These are phyloP conservation scores for Dicyrtoma fusca DNA, from an alignment of 2,888 invertebrate species.

Conservation along the genomic window DNA sequence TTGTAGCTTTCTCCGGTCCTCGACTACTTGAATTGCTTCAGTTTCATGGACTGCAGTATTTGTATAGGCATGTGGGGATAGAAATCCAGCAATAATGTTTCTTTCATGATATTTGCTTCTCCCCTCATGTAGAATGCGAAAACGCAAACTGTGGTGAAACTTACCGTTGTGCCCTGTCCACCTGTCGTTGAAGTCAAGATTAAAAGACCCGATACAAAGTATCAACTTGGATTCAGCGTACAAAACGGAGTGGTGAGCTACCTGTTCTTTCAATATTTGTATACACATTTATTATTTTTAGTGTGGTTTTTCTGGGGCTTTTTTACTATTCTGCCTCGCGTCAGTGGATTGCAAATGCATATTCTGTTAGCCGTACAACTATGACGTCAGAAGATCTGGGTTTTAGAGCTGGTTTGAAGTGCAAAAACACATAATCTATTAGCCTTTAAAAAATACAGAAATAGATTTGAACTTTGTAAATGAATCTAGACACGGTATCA, in stretches of 20 bases:
- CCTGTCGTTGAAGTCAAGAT: constrained; percentile 99
- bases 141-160: constrained; percentile 96
- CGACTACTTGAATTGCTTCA: neutral
- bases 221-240: constrained; percentile 99
- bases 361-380: no score
- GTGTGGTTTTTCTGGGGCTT: no score
- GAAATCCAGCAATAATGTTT: constrained; percentile 6
- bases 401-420: no score
- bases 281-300: no score
- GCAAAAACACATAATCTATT: no score
- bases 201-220: constrained; percentile 98
- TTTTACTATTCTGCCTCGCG: no score
- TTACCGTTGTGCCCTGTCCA: constrained; percentile 98
- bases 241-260: constrained; percentile 94
- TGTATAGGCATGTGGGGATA: neutral
- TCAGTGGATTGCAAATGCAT: no score
- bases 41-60: neutral
- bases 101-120: constrained; percentile 31
- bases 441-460: no score
- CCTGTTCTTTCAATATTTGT: neutral
- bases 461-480: no score
- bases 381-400: no score
- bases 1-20: no score
- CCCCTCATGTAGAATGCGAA: constrained; percentile 70
- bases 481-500: no score